Percentiles rank a stretch among this genome's conserved stretches.
These are phyloP conservation scores for Coturnix japonica DNA, from an alignment of 2,113 vertebrate species.

Conservation along the genomic window DNA sequence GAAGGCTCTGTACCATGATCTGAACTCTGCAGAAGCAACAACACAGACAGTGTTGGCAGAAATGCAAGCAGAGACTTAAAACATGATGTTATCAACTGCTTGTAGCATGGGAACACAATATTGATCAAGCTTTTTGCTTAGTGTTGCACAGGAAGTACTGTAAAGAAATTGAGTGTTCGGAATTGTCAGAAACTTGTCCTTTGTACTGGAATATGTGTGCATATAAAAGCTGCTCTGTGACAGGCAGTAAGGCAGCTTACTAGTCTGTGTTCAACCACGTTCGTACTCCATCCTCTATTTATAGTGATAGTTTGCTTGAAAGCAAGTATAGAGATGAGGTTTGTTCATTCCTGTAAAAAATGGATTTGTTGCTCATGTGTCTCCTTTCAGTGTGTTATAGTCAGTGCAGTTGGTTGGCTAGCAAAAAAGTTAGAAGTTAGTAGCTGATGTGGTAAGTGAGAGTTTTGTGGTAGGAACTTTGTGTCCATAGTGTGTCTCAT, in stretches of 20 bases:
- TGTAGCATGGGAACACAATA: rapidly evolving
- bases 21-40: not conserved
- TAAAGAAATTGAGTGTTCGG: not conserved
- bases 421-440: not conserved
- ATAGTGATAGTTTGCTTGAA: not conserved
- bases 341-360: not conserved
- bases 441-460: not conserved
- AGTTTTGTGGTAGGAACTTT: not conserved
- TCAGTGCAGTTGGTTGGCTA: not conserved
- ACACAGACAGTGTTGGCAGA: rapidly evolving
- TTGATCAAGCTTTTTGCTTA: not conserved
- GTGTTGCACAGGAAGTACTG: not conserved
- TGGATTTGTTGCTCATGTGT: not conserved
- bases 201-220: rapidly evolving
- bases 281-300: rapidly evolving
- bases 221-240: not conserved
- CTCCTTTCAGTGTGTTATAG: not conserved
- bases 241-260: rapidly evolving
- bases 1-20: not conserved
- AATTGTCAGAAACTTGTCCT: not conserved
- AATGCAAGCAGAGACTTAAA: no score
- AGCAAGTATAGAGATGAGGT: no score
- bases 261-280: rapidly evolving
- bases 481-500: not conserved
- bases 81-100: not conserved